Base-by-base conservation (phyloP, 2,797 vertebrate genomes). In the Tapirus indicus region DNA sequence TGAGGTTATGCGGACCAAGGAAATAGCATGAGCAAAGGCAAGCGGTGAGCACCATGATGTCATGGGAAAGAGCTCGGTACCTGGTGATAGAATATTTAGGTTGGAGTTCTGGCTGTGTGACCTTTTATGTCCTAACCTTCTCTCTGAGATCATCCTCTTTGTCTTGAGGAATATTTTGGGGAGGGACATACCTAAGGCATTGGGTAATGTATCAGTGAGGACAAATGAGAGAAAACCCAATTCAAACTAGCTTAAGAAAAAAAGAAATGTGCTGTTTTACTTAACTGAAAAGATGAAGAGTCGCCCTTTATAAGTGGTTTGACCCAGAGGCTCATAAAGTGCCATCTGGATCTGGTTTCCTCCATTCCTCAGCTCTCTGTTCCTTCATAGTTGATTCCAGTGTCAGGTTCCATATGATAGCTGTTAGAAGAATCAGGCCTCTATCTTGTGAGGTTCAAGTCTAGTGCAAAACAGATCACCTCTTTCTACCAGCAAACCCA, bases 151-250 rank as follows among this genome's bases (percentile, higher is more conserved):
- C 44, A 47, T 78, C 38, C 11, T 44, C 14, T 93, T 91, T 91
- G 17, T 72, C 21, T 82, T 89, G 56, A 85, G 62, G 64, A 75
- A 60, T 80, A 88, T 96, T 96, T 93, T 56, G 52, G 52, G 58
- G 64, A 47, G 25, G 62, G 14, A 69, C 3, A 32, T 71, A 69
- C 5, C 8, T 27, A 79, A 84, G 25, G 21, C 10, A 38, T 52
- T 84, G n/a, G 13, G 6, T 71, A 44, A 58, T 64, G 16, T 44
- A 79, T 84, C 27, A 64, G 9, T 78, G 62, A 91, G 49, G n/a
- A 84, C 6, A 96, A 88, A 18, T 58, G 52, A 91, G 12, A 80
- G 32, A 92, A 77, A 83, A 78, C 8, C 11, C n/a, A 96, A 77
- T 41, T 85, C 21, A 87, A 92, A 49, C 25, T 68, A 79, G 38